Conservation (phyloP, 2,888 invertebrate species). For the Aleiodes leptofemur region DNA sequence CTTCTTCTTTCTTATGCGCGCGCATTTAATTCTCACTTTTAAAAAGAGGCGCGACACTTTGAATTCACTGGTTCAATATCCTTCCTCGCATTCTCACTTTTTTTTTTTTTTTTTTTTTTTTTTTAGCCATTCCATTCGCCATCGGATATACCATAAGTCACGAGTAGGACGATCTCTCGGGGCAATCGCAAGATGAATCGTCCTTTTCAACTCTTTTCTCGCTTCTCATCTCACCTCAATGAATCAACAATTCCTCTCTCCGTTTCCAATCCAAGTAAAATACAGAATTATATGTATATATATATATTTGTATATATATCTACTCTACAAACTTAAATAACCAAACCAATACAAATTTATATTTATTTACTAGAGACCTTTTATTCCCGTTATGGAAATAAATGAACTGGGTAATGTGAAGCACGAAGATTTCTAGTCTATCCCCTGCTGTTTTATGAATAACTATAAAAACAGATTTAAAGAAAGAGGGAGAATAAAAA, state of each 20-base stretch:
- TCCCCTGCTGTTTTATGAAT: conserved; percentile 19
- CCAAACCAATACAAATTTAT: conserved; percentile 41
- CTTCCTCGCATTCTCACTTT: conserved; percentile 19
- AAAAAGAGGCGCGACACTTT: background rate
- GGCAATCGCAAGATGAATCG: conserved; percentile 35
- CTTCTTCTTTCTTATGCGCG: background rate
- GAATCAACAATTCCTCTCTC: conserved; percentile 11
- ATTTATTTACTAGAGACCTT: conserved; percentile 54
- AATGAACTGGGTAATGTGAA: conserved; percentile 39
- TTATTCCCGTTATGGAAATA: conserved; percentile 57
- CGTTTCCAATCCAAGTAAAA: conserved; percentile 8
- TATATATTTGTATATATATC: too few species aligned
- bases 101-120: conserved; percentile 4
- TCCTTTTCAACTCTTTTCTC: background rate
- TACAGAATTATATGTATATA: background rate
- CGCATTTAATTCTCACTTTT: conserved; percentile 2
- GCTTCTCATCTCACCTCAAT: conserved; percentile 5
- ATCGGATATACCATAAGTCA: conserved; percentile 34
- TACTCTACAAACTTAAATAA: background rate
- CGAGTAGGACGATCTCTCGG: conserved; percentile 10
- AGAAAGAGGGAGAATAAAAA: background rate
- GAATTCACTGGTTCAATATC: background rate
- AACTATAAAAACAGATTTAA: background rate
- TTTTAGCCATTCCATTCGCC: background rate
- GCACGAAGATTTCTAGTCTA: background rate